These are phyloP conservation scores for Takifugu rubripes DNA, from an alignment of 2,797 vertebrate genomes.

Conservation along the genomic window DNA sequence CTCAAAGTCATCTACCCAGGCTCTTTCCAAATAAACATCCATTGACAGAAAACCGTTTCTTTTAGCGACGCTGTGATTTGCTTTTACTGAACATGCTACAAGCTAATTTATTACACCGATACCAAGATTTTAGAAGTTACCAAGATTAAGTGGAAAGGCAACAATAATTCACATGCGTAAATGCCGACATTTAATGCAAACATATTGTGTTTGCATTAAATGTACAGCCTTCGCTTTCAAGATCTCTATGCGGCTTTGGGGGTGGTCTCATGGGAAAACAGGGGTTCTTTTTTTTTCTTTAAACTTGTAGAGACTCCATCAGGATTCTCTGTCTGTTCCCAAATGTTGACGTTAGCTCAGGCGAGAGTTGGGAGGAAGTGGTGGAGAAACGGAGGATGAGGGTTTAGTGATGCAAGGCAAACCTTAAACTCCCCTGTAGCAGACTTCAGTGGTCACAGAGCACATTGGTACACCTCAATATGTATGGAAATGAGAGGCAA, in stretches of 20 bases:
- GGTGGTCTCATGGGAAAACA: slow-evolving; percentile 35
- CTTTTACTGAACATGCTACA: background rate
- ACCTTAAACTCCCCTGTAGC: slow-evolving; percentile 58
- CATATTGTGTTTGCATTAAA: background rate
- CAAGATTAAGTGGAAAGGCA: background rate
- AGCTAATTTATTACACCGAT: background rate
- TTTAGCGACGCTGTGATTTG: too few relatives aligned
- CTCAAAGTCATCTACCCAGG: slow-evolving; percentile 53
- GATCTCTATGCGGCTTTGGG: background rate
- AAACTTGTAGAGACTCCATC: slow-evolving; percentile 45
- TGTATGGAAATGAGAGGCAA: slow-evolving; percentile 77
- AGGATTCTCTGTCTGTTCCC: slow-evolving; percentile 47
- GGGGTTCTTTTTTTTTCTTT: background rate
- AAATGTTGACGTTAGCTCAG: slow-evolving; percentile 48
- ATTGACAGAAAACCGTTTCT: background rate
- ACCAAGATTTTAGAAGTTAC: background rate
- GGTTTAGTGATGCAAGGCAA: slow-evolving; percentile 51
- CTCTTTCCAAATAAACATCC: slow-evolving; percentile 10
- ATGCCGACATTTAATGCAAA: slow-evolving; percentile 4
- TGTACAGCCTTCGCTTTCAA: slow-evolving; percentile 18
- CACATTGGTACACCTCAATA: slow-evolving; percentile 60
- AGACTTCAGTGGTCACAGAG: slow-evolving; percentile 53
- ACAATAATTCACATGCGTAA: slow-evolving; percentile 14
- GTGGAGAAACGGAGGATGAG: slow-evolving; percentile 56
- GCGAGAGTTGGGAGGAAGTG: slow-evolving; percentile 44